Evolutionary conservation across 37 sponge, comb jelly and placozoan genomes (phyloP).

Genomic region (Beroe ovata): DNA sequence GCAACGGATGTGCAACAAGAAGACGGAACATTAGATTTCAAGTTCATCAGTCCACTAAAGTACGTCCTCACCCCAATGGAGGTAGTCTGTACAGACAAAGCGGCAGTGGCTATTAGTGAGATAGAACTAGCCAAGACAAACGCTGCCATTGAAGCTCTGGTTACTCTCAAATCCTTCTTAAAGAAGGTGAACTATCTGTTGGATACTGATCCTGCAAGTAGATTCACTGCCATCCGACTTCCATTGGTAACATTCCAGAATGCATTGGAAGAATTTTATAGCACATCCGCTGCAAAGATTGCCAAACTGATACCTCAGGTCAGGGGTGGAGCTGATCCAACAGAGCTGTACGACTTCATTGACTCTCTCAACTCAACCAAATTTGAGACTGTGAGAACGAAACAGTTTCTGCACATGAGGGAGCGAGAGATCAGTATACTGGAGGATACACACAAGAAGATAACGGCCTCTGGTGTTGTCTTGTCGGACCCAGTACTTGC

Average conservation of each 20-base stretch:
- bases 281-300: neutral
- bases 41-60: neutral
- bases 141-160: neutral
- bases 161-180: neutral
- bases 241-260: neutral
- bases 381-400: neutral
- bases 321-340: neutral
- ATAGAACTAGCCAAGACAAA: neutral
- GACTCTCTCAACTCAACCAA: neutral
- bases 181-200: neutral
- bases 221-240: constrained; percentile 8
- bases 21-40: neutral
- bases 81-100: neutral
- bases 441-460: neutral
- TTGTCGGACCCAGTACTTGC: constrained; percentile 47
- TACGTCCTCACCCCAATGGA: constrained; percentile 18
- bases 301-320: neutral
- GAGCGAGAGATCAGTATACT: neutral
- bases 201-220: neutral
- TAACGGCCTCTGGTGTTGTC: neutral
- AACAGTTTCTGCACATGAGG: neutral
- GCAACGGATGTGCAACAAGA: neutral
- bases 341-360: neutral
- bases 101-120: neutral
- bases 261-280: neutral